Conservation (phyloP, 1,140 invertebrate genomes). For the Bombus difficillimus region DNA sequence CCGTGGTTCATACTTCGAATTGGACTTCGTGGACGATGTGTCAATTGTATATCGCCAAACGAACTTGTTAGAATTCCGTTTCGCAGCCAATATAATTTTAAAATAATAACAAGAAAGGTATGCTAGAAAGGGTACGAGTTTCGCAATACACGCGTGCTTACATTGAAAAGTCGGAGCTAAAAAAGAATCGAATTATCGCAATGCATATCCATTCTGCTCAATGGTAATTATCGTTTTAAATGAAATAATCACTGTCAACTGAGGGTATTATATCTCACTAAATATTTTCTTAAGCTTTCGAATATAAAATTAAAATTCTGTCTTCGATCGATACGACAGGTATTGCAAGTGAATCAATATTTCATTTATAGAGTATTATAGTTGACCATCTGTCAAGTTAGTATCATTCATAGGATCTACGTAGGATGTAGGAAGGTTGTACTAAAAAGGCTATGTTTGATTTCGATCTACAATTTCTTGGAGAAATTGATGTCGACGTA, state of each 20-base stretch:
- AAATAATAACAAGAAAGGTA: background rate
- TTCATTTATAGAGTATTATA: too few relatives aligned
- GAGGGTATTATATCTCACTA: background rate
- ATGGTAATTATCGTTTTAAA: background rate
- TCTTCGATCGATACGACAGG: too few relatives aligned
- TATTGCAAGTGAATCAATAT: background rate
- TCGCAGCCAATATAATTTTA: background rate
- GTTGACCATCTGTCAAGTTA: too few relatives aligned
- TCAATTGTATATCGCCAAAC: slow-evolving; percentile 12
- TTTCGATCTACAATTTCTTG: background rate
- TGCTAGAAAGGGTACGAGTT: background rate
- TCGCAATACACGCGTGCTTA: background rate
- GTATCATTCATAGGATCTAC: background rate
- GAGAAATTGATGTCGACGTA: background rate
- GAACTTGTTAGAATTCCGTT: background rate
- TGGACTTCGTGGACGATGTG: background rate
- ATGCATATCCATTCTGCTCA: background rate
- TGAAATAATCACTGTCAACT: background rate
- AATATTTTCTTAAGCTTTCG: background rate
- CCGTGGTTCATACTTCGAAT: slow-evolving; percentile 25
- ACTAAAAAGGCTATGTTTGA: background rate
- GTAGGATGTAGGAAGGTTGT: background rate
- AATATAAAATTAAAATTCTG: background rate
- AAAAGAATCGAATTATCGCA: background rate
- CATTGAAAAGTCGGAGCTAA: background rate